Evolutionary conservation across 2,888 invertebrate genomes (phyloP), one percentile per base, ranked within the genome.

Genomic region (Caenorhabditis panamensis): DNA sequence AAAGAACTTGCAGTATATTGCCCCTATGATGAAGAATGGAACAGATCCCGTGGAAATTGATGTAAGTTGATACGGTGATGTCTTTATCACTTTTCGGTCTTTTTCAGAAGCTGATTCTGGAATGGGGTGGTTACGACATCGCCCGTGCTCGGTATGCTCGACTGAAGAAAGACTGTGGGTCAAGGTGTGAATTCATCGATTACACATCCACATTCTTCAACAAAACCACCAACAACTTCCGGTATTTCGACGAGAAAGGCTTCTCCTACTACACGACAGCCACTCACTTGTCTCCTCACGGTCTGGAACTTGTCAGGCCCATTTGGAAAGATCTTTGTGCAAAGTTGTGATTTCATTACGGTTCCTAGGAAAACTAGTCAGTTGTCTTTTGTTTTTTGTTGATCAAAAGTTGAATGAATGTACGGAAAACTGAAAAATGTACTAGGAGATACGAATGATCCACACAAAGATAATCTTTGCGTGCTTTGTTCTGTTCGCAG

Each of bases 171-270:
- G 73, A 73, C 20, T 73, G 73, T 20, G 26, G 51, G 11, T 44
- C 31, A 20, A 73, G 51, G 47, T 72, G 72, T 20, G 41, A 49
- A 36, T 20, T 72, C n/a, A 56, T 76, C 5, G 75, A 76, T 53
- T 67, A 67, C 44, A 9, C 36, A 1, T 44, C 61, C 9, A 54
- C 44, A 18, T 76, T 76, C 54, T 76, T 26, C 16, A 76, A 76
- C 26, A 28, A 62, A 11, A 13, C 51, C 16, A 68, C 76, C 13
- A 24, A 58, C 6, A 76, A 62, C 11, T 63, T 68, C 22, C 76
- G 76, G 26, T 76, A 63, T 62, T 76, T 56, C 18, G 76, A 68
- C 47, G 68, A 68, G 18, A 18, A 49, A n/a, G 76, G 76, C 13
- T 62, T 76, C 56, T 61, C 61, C 2, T 76, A 63, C 44, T 56